These are phyloP conservation scores for Dastarcus helophoroides DNA, from an alignment of 2,888 invertebrate species.

Conservation along the genomic window DNA sequence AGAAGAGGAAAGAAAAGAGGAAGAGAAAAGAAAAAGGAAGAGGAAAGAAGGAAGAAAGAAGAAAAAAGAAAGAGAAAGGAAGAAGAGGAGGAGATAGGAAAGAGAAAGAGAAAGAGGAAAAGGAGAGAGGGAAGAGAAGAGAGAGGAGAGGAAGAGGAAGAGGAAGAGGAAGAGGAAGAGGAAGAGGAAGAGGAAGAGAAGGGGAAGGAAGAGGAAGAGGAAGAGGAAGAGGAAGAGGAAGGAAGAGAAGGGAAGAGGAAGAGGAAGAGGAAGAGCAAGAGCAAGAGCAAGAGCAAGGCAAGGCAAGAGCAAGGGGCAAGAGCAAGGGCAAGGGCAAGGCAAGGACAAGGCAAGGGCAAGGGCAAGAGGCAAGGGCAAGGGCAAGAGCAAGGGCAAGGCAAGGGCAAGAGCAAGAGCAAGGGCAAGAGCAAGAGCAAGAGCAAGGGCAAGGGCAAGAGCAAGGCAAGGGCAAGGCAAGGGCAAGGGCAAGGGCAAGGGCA, in stretches of 20 bases:
- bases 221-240: slow-evolving; percentile 4
- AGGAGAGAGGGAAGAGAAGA: background rate
- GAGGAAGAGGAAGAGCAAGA: slow-evolving; percentile 3
- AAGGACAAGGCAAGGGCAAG: too few relatives aligned
- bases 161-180: slow-evolving; percentile 1
- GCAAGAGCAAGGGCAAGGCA: too few relatives aligned
- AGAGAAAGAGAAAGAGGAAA: slow-evolving; percentile 4
- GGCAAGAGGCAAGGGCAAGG: too few relatives aligned
- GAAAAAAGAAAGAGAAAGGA: background rate
- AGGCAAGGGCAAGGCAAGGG: too few relatives aligned
- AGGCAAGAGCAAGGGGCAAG: too few relatives aligned
- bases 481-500: too few relatives aligned
- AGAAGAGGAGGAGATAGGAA: too few relatives aligned
- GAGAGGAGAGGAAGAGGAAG: background rate
- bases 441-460: too few relatives aligned
- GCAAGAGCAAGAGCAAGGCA: too few relatives aligned
- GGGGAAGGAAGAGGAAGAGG: slow-evolving; percentile 6
- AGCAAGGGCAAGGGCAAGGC: background rate
- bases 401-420: too few relatives aligned
- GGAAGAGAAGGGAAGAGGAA: slow-evolving; percentile 3
- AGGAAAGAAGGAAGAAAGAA: slow-evolving; percentile 1
- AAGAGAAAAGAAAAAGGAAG: too few relatives aligned
- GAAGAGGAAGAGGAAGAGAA: slow-evolving; percentile 6
- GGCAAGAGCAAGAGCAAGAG: too few relatives aligned
- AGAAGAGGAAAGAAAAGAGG: slow-evolving; percentile 1